Evolutionary conservation across 1,140 invertebrate species (phyloP), one percentile per base, ranked within the genome.

Genomic region (Cherax destructor): DNA sequence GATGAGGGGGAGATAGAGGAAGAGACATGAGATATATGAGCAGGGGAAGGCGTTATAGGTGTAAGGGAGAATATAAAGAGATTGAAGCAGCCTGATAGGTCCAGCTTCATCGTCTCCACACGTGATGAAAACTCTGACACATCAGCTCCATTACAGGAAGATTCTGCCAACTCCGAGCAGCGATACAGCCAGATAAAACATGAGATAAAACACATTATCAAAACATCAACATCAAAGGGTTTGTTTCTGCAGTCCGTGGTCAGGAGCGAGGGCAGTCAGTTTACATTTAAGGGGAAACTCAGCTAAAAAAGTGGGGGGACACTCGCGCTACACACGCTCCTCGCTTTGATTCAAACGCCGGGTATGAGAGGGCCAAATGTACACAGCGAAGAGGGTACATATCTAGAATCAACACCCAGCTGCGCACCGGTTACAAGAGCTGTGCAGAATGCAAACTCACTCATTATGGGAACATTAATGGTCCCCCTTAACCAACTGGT

Each of bases 101-200:
- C 61, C 24, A 9, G 21, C 21, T n/a, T 61, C 81, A 65, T 18
- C 65, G 1, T n/a, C n/a, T 11, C n/a, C 69, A 74, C 69, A 74
- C 21, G 69, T 74, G 69, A 74, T n/a, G 11, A 21, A 74, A 0
- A 6, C 69, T 74, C 11, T n/a, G n/a, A 81, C 18, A 81, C 56
- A 81, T 81, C 79, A 81, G n/a, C 50, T 81, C 79, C 79, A 81
- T 81, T 81, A 81, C 49, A 81, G 50, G 79, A 21, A 56, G 79
- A 56, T 56, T 21, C 50, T 7, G 21, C 79, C 50, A 16, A 18
- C 79, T 49, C 50, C 50, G 56, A 56, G 50, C 50, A 56, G 50
- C 13, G 79, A 81, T 81, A 49, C 78, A 9, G 21, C 49, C 50
- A 6, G 50, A n/a, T 50, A 79, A 81, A 81, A 81, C 50, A 52